Evolutionary conservation across 92 coral and sea anemone genomes (phyloP), one percentile per base, ranked within the genome.

Genomic region (Diadumene lineata): DNA sequence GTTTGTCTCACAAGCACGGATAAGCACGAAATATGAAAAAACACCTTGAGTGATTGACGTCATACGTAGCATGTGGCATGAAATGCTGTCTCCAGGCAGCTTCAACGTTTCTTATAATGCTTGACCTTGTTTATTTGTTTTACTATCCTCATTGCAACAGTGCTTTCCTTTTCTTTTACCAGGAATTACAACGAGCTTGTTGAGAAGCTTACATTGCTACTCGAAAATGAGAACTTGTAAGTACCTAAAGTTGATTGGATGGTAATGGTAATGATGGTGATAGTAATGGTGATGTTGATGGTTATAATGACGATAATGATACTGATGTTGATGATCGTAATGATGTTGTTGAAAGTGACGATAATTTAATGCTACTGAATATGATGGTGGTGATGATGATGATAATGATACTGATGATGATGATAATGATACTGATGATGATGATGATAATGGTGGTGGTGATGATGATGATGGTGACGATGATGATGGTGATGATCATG

Each of bases 141-240:
- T 38, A 13, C 48, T 38, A 6, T 38, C 48, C 48, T 16, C 25
- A 2, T 53, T 53, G 64, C 11, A n/a, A 58, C 29, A 58, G 26
- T 9, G 26, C 10, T n/a, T 19, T 72, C 1, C 56, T 64, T 31
- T 22, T 70, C 62, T 65, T 26, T 2, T 73, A 64, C 16, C 74
- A 96, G 99, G 63, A 90, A 96, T 72, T 96, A 92, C 64, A 81
- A 72, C 19, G 76, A 81, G 73, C 91, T 96, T 70, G 89, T 89
- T 16, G 82, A 81, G 26, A 86, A 85, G 26, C 76, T 91, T 34
- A 84, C 88, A 24, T 67, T 82, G 56, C 74, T 91, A 69, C 67
- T 96, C 72, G 89, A 89, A 63, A 74, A 76, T 50, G 93, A 89
- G 22, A 81, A 73, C 75, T 74, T 92, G 99, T 96, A 82, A 96